Conservation (phyloP, 1,140 invertebrate species). For the Dendroctonus valens region DNA sequence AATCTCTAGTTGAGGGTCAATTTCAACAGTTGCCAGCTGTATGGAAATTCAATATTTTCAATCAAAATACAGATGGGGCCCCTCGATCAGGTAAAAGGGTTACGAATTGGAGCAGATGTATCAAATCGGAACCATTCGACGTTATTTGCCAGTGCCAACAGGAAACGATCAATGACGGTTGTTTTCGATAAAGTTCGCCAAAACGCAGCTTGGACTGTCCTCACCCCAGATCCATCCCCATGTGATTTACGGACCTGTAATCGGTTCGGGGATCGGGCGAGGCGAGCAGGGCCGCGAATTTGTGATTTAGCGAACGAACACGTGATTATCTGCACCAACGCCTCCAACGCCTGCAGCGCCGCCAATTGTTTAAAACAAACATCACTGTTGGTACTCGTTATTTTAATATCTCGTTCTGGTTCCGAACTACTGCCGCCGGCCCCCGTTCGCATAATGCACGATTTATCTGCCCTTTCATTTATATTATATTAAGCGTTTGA, state of each 20-base stretch:
- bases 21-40: too few species aligned
- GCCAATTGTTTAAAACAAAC: slow-evolving; percentile 49
- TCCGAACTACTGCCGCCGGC: slow-evolving; percentile 41
- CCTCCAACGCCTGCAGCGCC: slow-evolving; percentile 49
- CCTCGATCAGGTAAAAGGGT: too few species aligned
- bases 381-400: slow-evolving; percentile 51
- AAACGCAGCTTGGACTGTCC: neutral
- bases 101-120: too few species aligned
- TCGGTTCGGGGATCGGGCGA: neutral
- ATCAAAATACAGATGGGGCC: too few species aligned
- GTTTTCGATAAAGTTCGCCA: too few species aligned
- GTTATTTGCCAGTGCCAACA: too few species aligned
- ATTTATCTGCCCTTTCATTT: slow-evolving; percentile 47
- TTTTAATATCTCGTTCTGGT: slow-evolving; percentile 49
- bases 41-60: too few species aligned
- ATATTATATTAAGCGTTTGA: slow-evolving; percentile 45
- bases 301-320: slow-evolving; percentile 47
- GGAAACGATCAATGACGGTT: too few species aligned
- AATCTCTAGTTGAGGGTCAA: too few species aligned
- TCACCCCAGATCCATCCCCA: neutral
- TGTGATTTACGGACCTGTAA: neutral
- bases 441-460: slow-evolving; percentile 43
- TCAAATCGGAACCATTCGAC: too few species aligned
- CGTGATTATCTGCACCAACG: slow-evolving; percentile 49
- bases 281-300: neutral